These are phyloP conservation scores for Benthosema pterotum DNA, from an alignment of 2,797 vertebrate species.

Conservation along the genomic window DNA sequence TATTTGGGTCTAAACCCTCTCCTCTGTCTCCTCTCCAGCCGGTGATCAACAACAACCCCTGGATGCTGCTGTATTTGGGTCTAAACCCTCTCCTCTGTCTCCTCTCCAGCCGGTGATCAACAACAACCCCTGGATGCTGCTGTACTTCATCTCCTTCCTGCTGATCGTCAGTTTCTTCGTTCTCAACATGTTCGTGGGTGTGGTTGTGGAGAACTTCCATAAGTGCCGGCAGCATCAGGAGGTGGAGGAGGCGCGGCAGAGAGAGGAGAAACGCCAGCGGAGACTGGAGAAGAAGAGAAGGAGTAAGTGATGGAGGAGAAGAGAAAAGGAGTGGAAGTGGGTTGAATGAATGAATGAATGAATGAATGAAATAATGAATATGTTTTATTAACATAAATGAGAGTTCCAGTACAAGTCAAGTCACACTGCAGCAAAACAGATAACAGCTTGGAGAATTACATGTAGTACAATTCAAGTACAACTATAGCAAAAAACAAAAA, in stretches of 20 bases:
- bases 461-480: too few relatives aligned
- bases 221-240: constrained; percentile 92
- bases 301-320: constrained; percentile 78
- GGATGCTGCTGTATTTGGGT: constrained; percentile 95
- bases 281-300: constrained; percentile 94
- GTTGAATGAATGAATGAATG: too few relatives aligned
- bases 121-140: constrained; percentile 90
- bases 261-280: constrained; percentile 87
- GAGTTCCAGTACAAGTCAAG: too few relatives aligned
- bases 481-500: too few relatives aligned
- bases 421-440: too few relatives aligned
- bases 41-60: constrained; percentile 79
- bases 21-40: constrained; percentile 65
- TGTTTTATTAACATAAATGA: too few relatives aligned
- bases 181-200: constrained; percentile 91
- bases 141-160: constrained; percentile 93
- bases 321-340: not conserved
- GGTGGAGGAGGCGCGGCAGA: constrained; percentile 84
- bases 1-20: too few relatives aligned
- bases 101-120: constrained; percentile 44
- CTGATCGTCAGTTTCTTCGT: constrained; percentile 92
- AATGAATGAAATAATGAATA: too few relatives aligned
- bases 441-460: too few relatives aligned
- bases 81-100: not conserved
- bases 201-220: constrained; percentile 92